Conservation (phyloP, 2,113 vertebrate species). For the Austrofundulus limnaeus region DNA sequence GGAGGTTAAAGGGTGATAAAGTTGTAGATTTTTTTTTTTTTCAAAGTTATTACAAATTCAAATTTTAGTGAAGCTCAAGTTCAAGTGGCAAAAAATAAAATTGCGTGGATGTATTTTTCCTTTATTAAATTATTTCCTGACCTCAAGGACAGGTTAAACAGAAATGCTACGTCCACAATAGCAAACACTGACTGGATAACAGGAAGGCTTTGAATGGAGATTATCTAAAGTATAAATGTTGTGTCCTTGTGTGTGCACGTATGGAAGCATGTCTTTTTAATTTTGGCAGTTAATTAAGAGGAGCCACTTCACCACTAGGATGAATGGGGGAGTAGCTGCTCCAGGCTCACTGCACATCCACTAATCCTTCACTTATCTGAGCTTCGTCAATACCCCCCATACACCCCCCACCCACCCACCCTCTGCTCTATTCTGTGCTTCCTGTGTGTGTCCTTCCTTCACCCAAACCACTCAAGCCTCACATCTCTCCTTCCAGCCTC, state of each 20-base stretch:
- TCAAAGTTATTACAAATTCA: not conserved
- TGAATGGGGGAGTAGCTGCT: constrained; percentile 49
- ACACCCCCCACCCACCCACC: constrained; percentile 24
- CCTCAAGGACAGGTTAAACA: not conserved
- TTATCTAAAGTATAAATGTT: constrained; percentile 23
- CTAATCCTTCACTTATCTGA: constrained; percentile 66
- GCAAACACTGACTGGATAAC: not conserved
- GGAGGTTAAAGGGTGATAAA: too few relatives aligned
- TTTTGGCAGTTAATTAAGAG: constrained; percentile 57
- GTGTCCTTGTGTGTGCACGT: constrained; percentile 6
- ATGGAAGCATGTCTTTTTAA: constrained; percentile 36
- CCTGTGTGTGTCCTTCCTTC: constrained; percentile 8
- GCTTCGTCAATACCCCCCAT: constrained; percentile 46
- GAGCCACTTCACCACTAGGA: constrained; percentile 53
- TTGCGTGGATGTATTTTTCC: not conserved
- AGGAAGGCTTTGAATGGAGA: not conserved
- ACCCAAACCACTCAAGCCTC: constrained; percentile 14
- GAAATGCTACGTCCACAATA: not conserved
- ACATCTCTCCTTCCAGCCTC: constrained; percentile 30
- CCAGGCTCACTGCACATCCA: constrained; percentile 47
- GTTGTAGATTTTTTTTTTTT: not conserved
- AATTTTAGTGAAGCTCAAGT: not conserved
- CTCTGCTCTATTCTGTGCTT: constrained; percentile 31
- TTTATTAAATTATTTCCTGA: not conserved
- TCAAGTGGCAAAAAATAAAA: not conserved